phyloP scores from a whole-genome alignment of 2,113 vertebrate genomes.

The Mustelus asterias region DNA sequence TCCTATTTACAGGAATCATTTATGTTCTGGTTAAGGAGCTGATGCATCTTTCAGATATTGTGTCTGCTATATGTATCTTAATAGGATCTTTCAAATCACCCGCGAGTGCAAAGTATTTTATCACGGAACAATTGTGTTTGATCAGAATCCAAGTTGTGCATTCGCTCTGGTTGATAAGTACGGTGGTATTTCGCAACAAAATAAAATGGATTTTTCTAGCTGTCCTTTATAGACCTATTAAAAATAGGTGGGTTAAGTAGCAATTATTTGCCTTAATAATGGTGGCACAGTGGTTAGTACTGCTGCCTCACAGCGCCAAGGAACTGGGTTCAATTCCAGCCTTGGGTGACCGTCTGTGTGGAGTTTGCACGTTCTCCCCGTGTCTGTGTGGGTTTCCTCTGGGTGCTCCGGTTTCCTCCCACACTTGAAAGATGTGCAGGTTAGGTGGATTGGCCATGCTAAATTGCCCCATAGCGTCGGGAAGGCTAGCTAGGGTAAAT shows the following conservation, averaged over 20 bases:
- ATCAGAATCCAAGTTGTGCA: background rate
- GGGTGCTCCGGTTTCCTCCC: no score
- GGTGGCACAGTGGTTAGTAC: no score
- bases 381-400: no score
- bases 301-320: no score
- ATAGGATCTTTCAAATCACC: background rate
- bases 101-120: background rate
- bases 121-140: background rate
- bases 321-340: no score
- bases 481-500: no score
- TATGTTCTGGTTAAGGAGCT: background rate
- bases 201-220: background rate
- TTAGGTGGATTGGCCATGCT: no score
- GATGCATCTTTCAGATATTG: background rate
- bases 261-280: background rate
- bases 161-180: background rate
- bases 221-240: background rate
- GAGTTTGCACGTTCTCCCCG: no score
- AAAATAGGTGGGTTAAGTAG: background rate
- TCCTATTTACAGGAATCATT: background rate
- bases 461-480: no score
- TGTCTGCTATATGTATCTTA: background rate
- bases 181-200: background rate
- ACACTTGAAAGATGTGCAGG: no score
- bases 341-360: no score